These are phyloP conservation scores for Chromobotia macracanthus DNA, from an alignment of 2,797 vertebrate species.

Conservation along the genomic window DNA sequence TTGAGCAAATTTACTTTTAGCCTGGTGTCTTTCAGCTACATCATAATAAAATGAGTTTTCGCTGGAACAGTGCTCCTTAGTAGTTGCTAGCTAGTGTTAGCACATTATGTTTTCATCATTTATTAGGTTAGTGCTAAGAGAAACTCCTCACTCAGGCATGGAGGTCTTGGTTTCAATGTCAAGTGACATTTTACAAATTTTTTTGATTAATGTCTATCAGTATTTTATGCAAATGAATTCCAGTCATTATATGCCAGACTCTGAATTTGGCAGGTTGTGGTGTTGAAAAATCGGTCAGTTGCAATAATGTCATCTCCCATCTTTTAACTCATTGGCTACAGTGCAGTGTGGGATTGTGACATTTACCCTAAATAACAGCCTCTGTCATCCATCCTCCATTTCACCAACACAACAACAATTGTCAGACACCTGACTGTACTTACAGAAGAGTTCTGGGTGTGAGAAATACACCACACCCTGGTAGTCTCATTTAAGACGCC, in stretches of 20 bases:
- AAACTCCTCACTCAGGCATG: too few relatives aligned
- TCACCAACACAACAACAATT: slow-evolving; percentile 78
- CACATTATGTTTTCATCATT: not conserved
- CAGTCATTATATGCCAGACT: slow-evolving; percentile 40
- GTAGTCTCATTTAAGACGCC: slow-evolving; percentile 35
- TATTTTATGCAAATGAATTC: slow-evolving; percentile 46
- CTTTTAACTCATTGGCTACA: slow-evolving; percentile 65
- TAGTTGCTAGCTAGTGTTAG: slow-evolving; percentile 35
- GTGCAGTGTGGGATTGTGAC: slow-evolving; percentile 79
- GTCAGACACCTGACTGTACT: slow-evolving; percentile 68
- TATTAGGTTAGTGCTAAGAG: too few relatives aligned
- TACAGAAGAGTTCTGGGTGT: slow-evolving; percentile 63
- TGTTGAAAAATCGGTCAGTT: slow-evolving; percentile 63
- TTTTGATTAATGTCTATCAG: too few relatives aligned
- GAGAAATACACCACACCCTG: slow-evolving; percentile 69
- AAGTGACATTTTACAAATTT: too few relatives aligned
- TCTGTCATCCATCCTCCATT: slow-evolving; percentile 70
- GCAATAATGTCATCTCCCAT: slow-evolving; percentile 46
- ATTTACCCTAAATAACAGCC: slow-evolving; percentile 74
- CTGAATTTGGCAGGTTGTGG: slow-evolving; percentile 44
- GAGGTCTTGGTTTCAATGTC: too few relatives aligned
- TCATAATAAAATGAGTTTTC: slow-evolving; percentile 3
- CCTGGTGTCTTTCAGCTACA: slow-evolving; percentile 13
- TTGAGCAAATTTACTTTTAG: not conserved
- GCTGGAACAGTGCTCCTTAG: slow-evolving; percentile 56